A percentile compares a stretch with the other conserved stretches of the same genome.
Evolutionary conservation across 2,113 vertebrate species (phyloP).

Genomic region (Rhinolophus ferrumequinum): DNA sequence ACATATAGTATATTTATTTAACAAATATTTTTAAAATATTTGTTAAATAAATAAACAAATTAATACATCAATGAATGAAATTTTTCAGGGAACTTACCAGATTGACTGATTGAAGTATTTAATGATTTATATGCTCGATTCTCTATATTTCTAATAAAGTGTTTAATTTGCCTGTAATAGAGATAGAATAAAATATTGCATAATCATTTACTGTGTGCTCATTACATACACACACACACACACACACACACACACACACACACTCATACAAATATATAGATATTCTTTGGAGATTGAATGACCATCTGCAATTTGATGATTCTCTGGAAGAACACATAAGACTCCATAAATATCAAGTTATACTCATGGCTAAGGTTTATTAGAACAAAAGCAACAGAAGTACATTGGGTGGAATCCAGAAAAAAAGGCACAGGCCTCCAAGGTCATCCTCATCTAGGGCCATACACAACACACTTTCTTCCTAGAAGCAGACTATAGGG

Average conservation of each 20-base stretch:
- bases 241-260: too few relatives aligned
- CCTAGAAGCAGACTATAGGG: not conserved
- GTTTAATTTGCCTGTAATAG: not conserved
- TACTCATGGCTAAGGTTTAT: not conserved
- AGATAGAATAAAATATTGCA: not conserved
- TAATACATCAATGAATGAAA: not conserved
- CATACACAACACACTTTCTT: not conserved
- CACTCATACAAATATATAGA: not conserved
- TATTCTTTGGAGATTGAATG: not conserved
- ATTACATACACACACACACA: too few relatives aligned
- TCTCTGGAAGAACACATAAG: not conserved
- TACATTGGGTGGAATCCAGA: not conserved
- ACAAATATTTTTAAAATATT: not conserved
- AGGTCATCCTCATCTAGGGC: not conserved
- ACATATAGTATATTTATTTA: not conserved
- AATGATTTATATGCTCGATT: not conserved
- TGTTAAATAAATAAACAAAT: not conserved
- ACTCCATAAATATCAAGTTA: not conserved
- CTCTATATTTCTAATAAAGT: not conserved
- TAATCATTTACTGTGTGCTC: not conserved
- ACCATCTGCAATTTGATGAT: not conserved
- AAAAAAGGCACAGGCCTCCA: not conserved
- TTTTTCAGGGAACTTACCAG: not conserved
- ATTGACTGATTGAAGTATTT: not conserved
- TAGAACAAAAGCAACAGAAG: not conserved